Conservation (phyloP, 2,113 vertebrate genomes). For the Tamias sibiricus region DNA sequence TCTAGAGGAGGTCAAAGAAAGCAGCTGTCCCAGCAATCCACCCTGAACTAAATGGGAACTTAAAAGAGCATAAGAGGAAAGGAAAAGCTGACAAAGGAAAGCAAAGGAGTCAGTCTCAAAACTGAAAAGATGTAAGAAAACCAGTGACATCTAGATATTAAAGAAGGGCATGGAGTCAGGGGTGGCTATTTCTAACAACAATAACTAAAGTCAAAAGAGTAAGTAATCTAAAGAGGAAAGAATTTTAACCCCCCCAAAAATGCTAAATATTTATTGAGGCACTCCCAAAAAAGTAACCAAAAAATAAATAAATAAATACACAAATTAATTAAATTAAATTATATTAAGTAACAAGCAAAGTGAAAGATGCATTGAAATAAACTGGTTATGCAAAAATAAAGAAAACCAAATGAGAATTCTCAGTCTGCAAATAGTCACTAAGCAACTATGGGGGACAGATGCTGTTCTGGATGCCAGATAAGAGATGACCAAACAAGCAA, state of each 20-base stretch:
- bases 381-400: not conserved
- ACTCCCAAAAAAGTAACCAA: not conserved
- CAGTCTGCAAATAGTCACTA: not conserved
- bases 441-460: not conserved
- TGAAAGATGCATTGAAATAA: conserved; percentile 28
- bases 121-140: not conserved
- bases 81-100: not conserved
- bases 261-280: conserved; percentile 18
- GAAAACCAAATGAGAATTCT: conserved; percentile 28
- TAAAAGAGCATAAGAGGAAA: not conserved
- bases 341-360: conserved; percentile 36
- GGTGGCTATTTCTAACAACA: not conserved
- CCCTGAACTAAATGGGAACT: not conserved
- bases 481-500: not conserved
- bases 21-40: conserved; percentile 62
- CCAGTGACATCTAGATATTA: not conserved
- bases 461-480: not conserved
- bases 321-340: not conserved
- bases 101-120: not conserved
- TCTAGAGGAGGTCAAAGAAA: conserved; percentile 37
- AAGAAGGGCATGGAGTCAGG: not conserved
- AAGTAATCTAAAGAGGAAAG: conserved; percentile 59
- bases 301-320: not conserved
- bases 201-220: not conserved
- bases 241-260: conserved; percentile 44